Percentiles rank a stretch among this genome's conserved stretches.
These are phyloP conservation scores for Apogon talboti DNA, from an alignment of 2,797 vertebrate species.

Conservation along the genomic window DNA sequence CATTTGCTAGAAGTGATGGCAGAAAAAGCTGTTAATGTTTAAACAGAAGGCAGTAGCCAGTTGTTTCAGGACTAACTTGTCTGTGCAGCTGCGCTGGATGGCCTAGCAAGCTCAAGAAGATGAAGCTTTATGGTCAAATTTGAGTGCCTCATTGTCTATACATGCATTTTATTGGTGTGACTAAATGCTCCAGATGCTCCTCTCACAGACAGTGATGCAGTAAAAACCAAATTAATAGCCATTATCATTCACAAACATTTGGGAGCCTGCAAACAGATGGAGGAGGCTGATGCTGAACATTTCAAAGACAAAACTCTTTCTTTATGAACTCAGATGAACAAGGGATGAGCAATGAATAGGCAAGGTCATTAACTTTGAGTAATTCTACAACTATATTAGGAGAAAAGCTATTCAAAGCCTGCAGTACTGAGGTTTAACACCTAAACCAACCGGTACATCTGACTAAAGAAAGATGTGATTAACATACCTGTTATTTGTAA, in stretches of 20 bases:
- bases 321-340: slow-evolving; percentile 25
- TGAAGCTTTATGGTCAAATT: slow-evolving; percentile 68
- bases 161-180: slow-evolving; percentile 72
- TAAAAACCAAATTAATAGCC: slow-evolving; percentile 74
- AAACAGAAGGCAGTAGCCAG: slow-evolving; percentile 54
- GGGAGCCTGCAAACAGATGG: slow-evolving; percentile 66
- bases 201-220: slow-evolving; percentile 62
- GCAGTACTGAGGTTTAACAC: neutral
- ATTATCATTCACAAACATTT: slow-evolving; percentile 74
- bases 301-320: slow-evolving; percentile 48
- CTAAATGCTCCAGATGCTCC: slow-evolving; percentile 72
- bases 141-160: slow-evolving; percentile 71
- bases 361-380: neutral
- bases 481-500: slow-evolving; percentile 13
- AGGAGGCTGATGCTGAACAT: slow-evolving; percentile 51
- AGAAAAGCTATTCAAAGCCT: neutral
- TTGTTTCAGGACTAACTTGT: slow-evolving; percentile 53
- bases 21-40: slow-evolving; percentile 17
- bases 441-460: neutral
- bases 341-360: neutral
- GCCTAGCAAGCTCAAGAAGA: slow-evolving; percentile 53
- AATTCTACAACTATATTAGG: neutral
- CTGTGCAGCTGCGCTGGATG: slow-evolving; percentile 50
- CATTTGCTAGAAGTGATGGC: slow-evolving; percentile 22
- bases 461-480: neutral